A percentile compares a stretch with the other conserved stretches of the same genome.
Conservation (phyloP, 2,888 invertebrate species). For the Phania funesta region DNA sequence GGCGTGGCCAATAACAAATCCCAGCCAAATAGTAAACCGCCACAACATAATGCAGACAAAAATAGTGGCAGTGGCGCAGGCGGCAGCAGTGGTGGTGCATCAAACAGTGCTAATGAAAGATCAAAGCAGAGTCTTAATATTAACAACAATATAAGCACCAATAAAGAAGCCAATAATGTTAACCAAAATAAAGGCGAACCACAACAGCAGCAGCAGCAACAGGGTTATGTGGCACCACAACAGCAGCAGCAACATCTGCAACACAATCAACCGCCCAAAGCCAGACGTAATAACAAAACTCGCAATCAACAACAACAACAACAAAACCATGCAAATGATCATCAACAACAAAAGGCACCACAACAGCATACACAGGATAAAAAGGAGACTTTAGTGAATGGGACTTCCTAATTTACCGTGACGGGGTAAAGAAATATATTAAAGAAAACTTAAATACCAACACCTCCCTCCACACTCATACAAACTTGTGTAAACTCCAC, state of each 20-base stretch:
- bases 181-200: conserved; percentile 69
- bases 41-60: conserved; percentile 76
- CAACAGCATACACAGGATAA: conserved; percentile 75
- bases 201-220: conserved; percentile 68
- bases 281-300: conserved; percentile 77
- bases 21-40: conserved; percentile 75
- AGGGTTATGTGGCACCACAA: conserved; percentile 50
- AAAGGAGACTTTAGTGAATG: conserved; percentile 79
- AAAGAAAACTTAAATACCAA: conserved; percentile 23
- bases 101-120: conserved; percentile 72
- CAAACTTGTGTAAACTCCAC: too few relatives aligned
- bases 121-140: conserved; percentile 70
- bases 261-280: conserved; percentile 73
- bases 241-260: conserved; percentile 70
- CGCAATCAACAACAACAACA: conserved; percentile 74
- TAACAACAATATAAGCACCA: conserved; percentile 70
- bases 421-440: conserved; percentile 45
- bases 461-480: conserved; percentile 67
- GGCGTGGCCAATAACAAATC: conserved; percentile 78
- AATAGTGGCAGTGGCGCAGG: conserved; percentile 72
- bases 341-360: conserved; percentile 68
- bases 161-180: conserved; percentile 72
- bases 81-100: conserved; percentile 58
- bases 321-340: conserved; percentile 73
- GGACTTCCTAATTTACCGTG: conserved; percentile 78